These are phyloP conservation scores for Xylocopa sonorina DNA, from an alignment of 1,140 invertebrate species.

Conservation along the genomic window DNA sequence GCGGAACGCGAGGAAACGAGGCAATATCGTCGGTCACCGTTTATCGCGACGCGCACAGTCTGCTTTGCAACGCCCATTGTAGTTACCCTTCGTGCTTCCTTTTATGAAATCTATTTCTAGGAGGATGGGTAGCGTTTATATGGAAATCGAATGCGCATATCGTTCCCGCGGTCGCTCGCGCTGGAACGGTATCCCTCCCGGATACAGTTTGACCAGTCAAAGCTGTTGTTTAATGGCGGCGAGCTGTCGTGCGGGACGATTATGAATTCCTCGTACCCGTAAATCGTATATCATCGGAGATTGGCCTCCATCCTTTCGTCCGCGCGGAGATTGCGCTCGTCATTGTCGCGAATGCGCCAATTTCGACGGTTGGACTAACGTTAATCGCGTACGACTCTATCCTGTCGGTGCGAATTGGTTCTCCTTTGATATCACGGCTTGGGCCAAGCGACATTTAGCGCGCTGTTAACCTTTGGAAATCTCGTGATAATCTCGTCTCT, in stretches of 20 bases:
- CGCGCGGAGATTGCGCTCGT: neutral
- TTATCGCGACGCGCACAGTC: neutral
- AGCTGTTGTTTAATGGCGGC: neutral
- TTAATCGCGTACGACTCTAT: too few relatives aligned
- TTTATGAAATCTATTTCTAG: constrained; percentile 23
- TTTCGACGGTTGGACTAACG: too few relatives aligned
- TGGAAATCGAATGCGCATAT: constrained; percentile 31
- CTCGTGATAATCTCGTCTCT: too few relatives aligned
- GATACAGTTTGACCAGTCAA: constrained; percentile 22
- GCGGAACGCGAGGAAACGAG: neutral
- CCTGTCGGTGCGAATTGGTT: too few relatives aligned
- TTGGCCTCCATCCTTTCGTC: neutral
- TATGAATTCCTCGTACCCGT: neutral
- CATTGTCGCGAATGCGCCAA: too few relatives aligned
- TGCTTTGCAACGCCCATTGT: neutral
- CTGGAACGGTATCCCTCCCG: neutral
- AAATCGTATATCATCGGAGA: constrained; percentile 18
- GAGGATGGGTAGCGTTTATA: constrained; percentile 14
- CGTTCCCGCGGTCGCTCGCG: constrained; percentile 1
- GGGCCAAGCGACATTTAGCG: too few relatives aligned
- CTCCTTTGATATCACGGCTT: too few relatives aligned
- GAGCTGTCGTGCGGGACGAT: neutral
- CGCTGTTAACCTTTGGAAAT: too few relatives aligned
- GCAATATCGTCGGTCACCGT: neutral
- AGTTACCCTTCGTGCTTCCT: constrained; percentile 8